Conservation (phyloP, 2,113 vertebrate genomes). For the Lagopus muta region DNA sequence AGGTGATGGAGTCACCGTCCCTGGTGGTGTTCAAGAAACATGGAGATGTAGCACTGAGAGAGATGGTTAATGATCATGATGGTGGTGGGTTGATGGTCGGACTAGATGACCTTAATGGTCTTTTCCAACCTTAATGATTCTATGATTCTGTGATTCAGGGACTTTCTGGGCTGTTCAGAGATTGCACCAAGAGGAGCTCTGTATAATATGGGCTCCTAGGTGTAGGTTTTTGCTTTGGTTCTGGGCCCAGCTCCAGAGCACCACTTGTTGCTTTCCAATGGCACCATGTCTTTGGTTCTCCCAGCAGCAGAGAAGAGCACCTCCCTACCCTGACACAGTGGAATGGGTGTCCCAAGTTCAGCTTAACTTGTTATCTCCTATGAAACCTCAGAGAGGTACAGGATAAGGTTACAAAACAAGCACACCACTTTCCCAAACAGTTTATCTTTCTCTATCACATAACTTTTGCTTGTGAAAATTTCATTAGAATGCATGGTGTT, state of each 20-base stretch:
- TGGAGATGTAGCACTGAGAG: too few species aligned
- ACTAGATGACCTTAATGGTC: too few species aligned
- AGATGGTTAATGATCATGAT: too few species aligned
- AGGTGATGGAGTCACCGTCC: too few species aligned
- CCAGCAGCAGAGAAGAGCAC: neutral
- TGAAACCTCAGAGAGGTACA: neutral
- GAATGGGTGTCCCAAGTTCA: neutral
- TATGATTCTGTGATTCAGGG: neutral
- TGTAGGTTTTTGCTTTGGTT: neutral
- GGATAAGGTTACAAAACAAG: neutral
- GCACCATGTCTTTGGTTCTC: neutral
- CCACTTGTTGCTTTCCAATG: neutral
- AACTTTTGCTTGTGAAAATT: neutral
- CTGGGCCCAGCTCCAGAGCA: neutral
- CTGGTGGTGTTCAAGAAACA: too few species aligned
- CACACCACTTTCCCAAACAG: neutral
- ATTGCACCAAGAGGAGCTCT: neutral
- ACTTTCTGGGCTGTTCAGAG: neutral
- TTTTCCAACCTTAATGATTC: too few species aligned
- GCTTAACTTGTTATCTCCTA: neutral
- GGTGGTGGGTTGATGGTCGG: too few species aligned
- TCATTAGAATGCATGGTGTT: neutral
- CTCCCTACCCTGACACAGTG: neutral
- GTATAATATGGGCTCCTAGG: neutral
- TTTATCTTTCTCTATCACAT: neutral